Percentiles rank a stretch among this genome's conserved stretches.
phyloP scores from a whole-genome alignment of 1,140 invertebrate species.

The Papilio xuthus region DNA sequence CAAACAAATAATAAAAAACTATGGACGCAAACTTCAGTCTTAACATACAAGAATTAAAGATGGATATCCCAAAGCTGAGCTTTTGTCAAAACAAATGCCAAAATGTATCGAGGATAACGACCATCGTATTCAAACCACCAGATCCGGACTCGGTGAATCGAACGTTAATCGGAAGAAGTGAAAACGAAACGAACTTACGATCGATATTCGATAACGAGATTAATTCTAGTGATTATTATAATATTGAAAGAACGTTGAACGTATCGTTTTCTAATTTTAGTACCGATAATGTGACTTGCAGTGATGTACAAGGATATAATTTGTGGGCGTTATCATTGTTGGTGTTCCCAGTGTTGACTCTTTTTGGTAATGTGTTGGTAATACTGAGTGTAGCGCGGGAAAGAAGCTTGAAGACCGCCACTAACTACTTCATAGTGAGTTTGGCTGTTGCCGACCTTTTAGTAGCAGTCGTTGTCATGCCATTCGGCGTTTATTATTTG shows the following conservation, averaged over 20 bases:
- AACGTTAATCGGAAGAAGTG: constrained; percentile 21
- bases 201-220: constrained; percentile 42
- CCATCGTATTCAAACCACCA: constrained; percentile 21
- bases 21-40: constrained; percentile 7
- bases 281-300: constrained; percentile 61
- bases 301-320: constrained; percentile 81
- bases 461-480: constrained; percentile 98
- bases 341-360: constrained; percentile 94
- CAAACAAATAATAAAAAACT: background rate
- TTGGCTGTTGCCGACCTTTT: constrained; percentile 97
- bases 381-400: constrained; percentile 96
- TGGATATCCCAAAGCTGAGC: constrained; percentile 25
- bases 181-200: constrained; percentile 41
- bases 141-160: constrained; percentile 21
- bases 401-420: constrained; percentile 94
- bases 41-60: constrained; percentile 25
- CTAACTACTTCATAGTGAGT: constrained; percentile 99
- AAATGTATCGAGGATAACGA: constrained; percentile 26
- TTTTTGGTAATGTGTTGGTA: constrained; percentile 98
- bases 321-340: constrained; percentile 94
- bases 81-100: constrained; percentile 28
- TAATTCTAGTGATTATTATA: constrained; percentile 54
- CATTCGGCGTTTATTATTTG: constrained; percentile 98
- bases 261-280: constrained; percentile 56
- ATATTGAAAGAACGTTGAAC: constrained; percentile 51